Percentiles rank a stretch among this genome's conserved stretches.
Evolutionary conservation across 2,888 invertebrate genomes (phyloP).

Genomic region (Eudasyphora cyanicolor): DNA sequence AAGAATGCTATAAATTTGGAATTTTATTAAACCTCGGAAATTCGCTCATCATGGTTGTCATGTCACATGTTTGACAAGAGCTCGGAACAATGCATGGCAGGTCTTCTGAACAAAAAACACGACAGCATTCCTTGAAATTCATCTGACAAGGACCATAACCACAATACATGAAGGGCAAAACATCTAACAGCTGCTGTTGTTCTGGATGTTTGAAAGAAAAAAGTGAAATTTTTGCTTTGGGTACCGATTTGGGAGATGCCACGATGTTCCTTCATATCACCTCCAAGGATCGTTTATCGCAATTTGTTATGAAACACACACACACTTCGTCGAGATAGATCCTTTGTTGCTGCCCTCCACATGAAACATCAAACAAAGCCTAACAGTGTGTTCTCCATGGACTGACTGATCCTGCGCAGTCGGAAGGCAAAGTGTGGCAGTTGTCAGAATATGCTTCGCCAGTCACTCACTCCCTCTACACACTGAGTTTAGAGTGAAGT

Average conservation of each 20-base stretch:
- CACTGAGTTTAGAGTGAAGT: not conserved
- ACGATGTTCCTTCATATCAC: slow-evolving; percentile 35
- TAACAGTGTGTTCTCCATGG: not conserved
- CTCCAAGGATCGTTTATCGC: slow-evolving; percentile 58
- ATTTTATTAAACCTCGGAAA: slow-evolving; percentile 65
- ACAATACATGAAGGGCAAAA: slow-evolving; percentile 16
- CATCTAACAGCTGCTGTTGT: slow-evolving; percentile 45
- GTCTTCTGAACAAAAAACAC: not conserved
- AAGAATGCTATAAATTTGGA: slow-evolving; percentile 55
- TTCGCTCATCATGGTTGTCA: slow-evolving; percentile 49
- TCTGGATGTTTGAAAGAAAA: slow-evolving; percentile 14
- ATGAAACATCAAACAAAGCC: not conserved
- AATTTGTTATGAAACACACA: slow-evolving; percentile 46
- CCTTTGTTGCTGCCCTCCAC: not conserved
- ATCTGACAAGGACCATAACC: slow-evolving; percentile 23
- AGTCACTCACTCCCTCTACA: no score
- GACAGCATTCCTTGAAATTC: slow-evolving; percentile 10
- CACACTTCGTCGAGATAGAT: slow-evolving; percentile 7
- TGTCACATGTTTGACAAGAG: slow-evolving; percentile 59
- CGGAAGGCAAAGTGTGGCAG: slow-evolving; percentile 46
- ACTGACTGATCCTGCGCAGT: not conserved
- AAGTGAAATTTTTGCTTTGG: slow-evolving; percentile 58
- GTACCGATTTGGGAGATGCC: slow-evolving; percentile 25
- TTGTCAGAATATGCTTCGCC: slow-evolving; percentile 45
- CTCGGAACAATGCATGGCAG: slow-evolving; percentile 46